Evolutionary conservation across 2,113 vertebrate genomes (phyloP).

Genomic region (Eulemur macaco): DNA sequence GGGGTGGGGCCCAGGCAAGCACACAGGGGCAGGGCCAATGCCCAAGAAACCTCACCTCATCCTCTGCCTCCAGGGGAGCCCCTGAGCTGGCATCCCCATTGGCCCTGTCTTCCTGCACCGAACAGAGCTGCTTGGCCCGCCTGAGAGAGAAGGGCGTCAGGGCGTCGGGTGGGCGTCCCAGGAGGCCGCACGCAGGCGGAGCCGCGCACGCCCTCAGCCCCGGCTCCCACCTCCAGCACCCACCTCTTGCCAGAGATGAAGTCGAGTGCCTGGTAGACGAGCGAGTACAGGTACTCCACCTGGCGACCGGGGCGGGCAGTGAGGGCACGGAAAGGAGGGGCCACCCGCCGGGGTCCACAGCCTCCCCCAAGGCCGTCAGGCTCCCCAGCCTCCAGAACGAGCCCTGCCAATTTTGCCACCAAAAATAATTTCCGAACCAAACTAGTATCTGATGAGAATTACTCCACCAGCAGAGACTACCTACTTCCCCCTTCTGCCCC

Average conservation of each 20-base stretch:
- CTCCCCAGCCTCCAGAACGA: neutral
- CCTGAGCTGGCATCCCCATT: neutral
- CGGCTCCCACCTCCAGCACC: neutral
- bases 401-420: neutral
- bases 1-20: rapidly evolving
- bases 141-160: neutral
- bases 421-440: neutral
- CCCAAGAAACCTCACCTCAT: slow-evolving; percentile 77
- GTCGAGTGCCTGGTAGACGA: slow-evolving; percentile 94
- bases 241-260: slow-evolving; percentile 93
- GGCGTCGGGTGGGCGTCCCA: rapidly evolving
- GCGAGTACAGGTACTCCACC: slow-evolving; percentile 94
- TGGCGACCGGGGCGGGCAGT: slow-evolving; percentile 68
- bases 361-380: neutral
- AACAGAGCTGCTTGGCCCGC: slow-evolving; percentile 81
- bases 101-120: slow-evolving; percentile 44
- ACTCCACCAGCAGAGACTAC: too few species aligned
- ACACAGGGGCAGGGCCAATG: rapidly evolving
- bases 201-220: neutral
- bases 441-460: neutral
- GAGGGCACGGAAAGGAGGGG: neutral
- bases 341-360: rapidly evolving
- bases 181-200: rapidly evolving
- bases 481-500: neutral
- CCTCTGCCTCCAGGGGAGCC: slow-evolving; percentile 12